These are phyloP conservation scores for Seriola quinqueradiata DNA, from an alignment of 2,113 vertebrate species.

Conservation along the genomic window DNA sequence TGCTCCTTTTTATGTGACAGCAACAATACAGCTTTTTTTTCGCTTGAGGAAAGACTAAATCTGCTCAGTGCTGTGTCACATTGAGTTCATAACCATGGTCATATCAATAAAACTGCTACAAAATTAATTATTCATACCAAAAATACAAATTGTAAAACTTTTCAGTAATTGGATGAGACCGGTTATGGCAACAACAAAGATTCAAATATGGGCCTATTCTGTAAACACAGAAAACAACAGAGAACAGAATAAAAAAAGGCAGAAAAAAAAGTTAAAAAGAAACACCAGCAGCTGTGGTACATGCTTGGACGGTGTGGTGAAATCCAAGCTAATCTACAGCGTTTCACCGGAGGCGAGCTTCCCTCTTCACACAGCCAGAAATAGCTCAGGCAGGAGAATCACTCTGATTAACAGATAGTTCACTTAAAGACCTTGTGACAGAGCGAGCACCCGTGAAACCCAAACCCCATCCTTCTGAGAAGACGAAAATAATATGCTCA, in stretches of 20 bases:
- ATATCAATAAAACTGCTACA: slow-evolving; percentile 28
- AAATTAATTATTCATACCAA: slow-evolving; percentile 38
- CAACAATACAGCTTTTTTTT: not conserved
- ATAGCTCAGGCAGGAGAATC: slow-evolving; percentile 54
- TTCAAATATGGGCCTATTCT: not conserved
- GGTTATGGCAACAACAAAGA: not conserved
- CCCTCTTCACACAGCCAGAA: slow-evolving; percentile 38
- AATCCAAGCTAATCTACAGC: slow-evolving; percentile 49
- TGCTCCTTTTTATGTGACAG: not conserved
- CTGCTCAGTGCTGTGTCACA: not conserved
- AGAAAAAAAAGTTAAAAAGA: not conserved
- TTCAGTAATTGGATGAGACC: not conserved
- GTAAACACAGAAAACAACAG: not conserved
- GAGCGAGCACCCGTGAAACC: slow-evolving; percentile 28
- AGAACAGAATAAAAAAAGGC: not conserved
- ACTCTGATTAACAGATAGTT: slow-evolving; percentile 66
- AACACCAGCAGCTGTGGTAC: not conserved
- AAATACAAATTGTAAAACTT: slow-evolving; percentile 10
- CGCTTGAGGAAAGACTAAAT: not conserved
- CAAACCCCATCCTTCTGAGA: slow-evolving; percentile 27
- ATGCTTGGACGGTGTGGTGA: not conserved
- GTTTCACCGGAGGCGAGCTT: slow-evolving; percentile 43
- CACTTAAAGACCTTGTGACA: slow-evolving; percentile 56
- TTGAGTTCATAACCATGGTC: not conserved
- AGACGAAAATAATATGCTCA: slow-evolving; percentile 20